Evolutionary conservation across 1,140 invertebrate species (phyloP).

Genomic region (Orchesella cincta): DNA sequence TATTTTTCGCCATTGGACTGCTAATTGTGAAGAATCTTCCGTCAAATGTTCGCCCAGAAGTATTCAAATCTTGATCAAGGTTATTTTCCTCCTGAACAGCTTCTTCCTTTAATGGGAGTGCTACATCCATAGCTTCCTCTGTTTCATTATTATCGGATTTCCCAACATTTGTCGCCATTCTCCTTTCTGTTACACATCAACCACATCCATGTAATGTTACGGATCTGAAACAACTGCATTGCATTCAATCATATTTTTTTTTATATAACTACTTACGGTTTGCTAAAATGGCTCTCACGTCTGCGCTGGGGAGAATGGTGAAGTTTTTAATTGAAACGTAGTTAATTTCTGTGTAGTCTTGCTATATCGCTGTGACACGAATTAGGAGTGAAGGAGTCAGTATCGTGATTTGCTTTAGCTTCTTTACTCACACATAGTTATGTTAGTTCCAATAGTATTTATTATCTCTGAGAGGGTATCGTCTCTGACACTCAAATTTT

Average conservation of each 20-base stretch:
- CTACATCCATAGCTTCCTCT: not conserved
- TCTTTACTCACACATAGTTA: too few relatives aligned
- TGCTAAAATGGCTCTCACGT: too few relatives aligned
- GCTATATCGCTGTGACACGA: too few relatives aligned
- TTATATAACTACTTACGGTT: too few relatives aligned
- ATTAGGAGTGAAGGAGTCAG: too few relatives aligned
- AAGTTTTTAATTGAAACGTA: not conserved
- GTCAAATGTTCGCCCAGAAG: constrained; percentile 19
- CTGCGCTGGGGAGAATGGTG: not conserved
- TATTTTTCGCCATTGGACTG: constrained; percentile 23
- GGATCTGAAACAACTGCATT: not conserved
- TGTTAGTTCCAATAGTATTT: too few relatives aligned
- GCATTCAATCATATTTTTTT: not conserved
- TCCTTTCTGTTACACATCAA: not conserved
- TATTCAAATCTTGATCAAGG: not conserved
- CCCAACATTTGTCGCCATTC: not conserved
- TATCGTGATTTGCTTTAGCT: too few relatives aligned
- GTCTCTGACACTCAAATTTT: too few relatives aligned
- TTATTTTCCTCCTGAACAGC: constrained; percentile 12
- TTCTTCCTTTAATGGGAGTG: not conserved
- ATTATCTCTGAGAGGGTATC: too few relatives aligned
- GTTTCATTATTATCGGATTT: not conserved
- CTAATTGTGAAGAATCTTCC: constrained; percentile 39
- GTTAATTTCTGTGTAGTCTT: too few relatives aligned
- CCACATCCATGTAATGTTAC: not conserved